Evolutionary conservation across 2,797 vertebrate species (phyloP), one percentile per base, ranked within the genome.

Genomic region (Champsocephalus esox): DNA sequence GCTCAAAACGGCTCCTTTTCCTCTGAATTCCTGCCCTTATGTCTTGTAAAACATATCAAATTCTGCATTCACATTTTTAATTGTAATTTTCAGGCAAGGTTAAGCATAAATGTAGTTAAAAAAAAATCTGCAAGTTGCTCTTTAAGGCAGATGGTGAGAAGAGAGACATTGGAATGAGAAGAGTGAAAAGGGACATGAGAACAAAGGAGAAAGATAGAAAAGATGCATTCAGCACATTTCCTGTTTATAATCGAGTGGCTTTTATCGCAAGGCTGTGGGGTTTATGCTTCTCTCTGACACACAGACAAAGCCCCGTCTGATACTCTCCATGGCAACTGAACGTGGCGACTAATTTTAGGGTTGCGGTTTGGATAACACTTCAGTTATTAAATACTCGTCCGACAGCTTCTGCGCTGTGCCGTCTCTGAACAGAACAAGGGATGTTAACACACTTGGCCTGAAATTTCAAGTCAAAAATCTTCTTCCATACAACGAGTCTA

Each of bases 291-390:
- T 88, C 70, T 60, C 80, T 79, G 84, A 87, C 82, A 89, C 70
- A 55, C 80, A 89, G 77, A 84, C 85, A 86, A 83, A 87, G 79
- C 77, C 77, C 73, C 0, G 65, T 76, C 84, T 86, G 86, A 90
- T 90, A 73, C 75, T 92, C 91, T 81, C 88, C 88, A 92, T 90
- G 87, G 92, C 87, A 93, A 91, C 87, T 38, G 77, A 78, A 77
- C 10, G 63, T 66, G 73, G 83, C 72, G 83, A 87, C 88, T 88
- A 86, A 90, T 90, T 89, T 89, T 84, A 81, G 87, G 84, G 80
- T 58, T 79, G 88, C 56, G 57, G 80, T 87, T 87, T 71, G 82
- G 88, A 86, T 86, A 83, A 81, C 80, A 68, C 80, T 88, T 81
- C 46, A 80, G 71, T 88, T 89, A 89, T 87, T 86, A 90, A 91